A percentile compares a stretch with the other conserved stretches of the same genome.
phyloP scores from a whole-genome alignment of 1,140 invertebrate genomes.

The Popillia japonica region DNA sequence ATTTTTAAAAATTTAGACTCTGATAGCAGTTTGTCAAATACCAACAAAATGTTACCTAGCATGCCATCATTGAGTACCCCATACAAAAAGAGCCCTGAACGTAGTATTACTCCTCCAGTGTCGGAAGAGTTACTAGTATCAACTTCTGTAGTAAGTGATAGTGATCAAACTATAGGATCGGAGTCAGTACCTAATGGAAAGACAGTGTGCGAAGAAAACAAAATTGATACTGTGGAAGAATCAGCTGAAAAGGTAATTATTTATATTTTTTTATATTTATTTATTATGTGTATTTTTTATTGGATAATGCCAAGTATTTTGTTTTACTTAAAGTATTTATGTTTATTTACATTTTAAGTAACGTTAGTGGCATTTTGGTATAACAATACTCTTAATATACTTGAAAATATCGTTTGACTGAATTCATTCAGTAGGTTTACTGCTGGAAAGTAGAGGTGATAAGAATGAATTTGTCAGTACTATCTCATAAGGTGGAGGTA shows the following conservation, averaged over 20 bases:
- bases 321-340: too few species aligned
- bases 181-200: not conserved
- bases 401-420: too few species aligned
- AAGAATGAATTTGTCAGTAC: too few species aligned
- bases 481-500: too few species aligned
- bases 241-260: conserved; percentile 29
- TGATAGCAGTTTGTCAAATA: not conserved
- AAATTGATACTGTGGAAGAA: conserved; percentile 37
- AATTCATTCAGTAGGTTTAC: too few species aligned
- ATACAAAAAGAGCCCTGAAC: conserved; percentile 52
- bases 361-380: too few species aligned
- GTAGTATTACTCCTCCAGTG: not conserved
- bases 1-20: conserved; percentile 41
- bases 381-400: too few species aligned
- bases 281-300: conserved; percentile 38
- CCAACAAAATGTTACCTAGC: conserved; percentile 62
- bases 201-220: not conserved
- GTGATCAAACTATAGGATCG: not conserved
- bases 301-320: conserved; percentile 20
- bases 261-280: not conserved
- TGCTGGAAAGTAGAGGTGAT: too few species aligned
- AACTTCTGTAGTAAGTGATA: not conserved
- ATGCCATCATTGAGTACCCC: conserved; percentile 61
- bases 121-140: not conserved
- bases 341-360: too few species aligned